A percentile compares a stretch with the other conserved stretches of the same genome.
Evolutionary conservation across 2,797 vertebrate genomes (phyloP).

Genomic region (Aphelocoma californica): DNA sequence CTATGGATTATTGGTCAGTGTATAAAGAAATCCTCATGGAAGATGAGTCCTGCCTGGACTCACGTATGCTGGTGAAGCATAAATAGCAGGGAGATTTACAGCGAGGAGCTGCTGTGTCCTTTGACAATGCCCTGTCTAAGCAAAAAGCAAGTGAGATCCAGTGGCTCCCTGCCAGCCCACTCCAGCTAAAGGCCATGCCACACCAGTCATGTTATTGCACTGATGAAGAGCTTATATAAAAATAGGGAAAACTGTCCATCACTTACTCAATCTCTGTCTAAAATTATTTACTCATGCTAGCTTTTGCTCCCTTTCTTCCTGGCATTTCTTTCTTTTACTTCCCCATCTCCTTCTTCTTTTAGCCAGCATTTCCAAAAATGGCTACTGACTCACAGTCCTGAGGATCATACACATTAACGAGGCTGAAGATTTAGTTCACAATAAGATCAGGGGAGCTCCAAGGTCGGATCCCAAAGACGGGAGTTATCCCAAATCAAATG

Average conservation of each 20-base stretch:
- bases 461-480: neutral
- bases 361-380: neutral
- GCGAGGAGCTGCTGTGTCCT: constrained; percentile 2
- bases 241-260: constrained; percentile 3
- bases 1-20: constrained; percentile 26
- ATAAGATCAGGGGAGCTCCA: neutral
- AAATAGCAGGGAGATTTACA: constrained; percentile 60
- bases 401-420: rapidly evolving
- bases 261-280: neutral
- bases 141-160: neutral
- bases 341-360: neutral
- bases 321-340: neutral
- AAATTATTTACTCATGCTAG: neutral
- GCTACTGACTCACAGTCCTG: neutral
- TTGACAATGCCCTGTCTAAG: constrained; percentile 46
- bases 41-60: constrained; percentile 36
- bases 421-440: neutral
- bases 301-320: neutral
- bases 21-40: constrained; percentile 18
- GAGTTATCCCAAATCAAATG: neutral
- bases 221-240: constrained; percentile 43
- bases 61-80: neutral
- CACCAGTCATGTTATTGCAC: constrained; percentile 3
- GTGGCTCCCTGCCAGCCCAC: constrained; percentile 44
- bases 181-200: constrained; percentile 52